Evolutionary conservation across 2,113 vertebrate species (phyloP).

Genomic region (Anguilla rostrata): DNA sequence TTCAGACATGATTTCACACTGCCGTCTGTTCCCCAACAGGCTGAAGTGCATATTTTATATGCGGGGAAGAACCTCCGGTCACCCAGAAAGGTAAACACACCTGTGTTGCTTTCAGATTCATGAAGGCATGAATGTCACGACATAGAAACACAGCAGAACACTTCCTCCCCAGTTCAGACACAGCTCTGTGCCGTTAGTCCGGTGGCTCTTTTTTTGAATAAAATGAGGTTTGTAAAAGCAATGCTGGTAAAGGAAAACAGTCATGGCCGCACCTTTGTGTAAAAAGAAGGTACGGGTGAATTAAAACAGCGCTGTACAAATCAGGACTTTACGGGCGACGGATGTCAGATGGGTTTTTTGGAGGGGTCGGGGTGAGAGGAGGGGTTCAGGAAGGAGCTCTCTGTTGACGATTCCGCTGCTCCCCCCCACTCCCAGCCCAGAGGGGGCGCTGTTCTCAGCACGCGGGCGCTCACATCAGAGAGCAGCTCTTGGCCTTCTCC

Average conservation of each 20-base stretch:
- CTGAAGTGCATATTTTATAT: conserved; percentile 33
- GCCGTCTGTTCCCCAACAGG: background rate
- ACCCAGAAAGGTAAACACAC: conserved; percentile 6
- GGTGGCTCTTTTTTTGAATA: background rate
- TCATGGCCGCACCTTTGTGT: background rate
- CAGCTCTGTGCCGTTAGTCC: background rate
- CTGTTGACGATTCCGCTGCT: background rate
- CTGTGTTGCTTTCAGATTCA: background rate
- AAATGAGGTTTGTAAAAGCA: conserved; percentile 25
- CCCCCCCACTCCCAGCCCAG: background rate
- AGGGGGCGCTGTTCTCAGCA: conserved; percentile 1
- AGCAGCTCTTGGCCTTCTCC: conserved; percentile 90
- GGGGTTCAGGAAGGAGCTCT: conserved; percentile 8
- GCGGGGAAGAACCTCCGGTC: background rate
- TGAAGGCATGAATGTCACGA: conserved; percentile 19
- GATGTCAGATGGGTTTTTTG: background rate
- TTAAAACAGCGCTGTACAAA: conserved; percentile 16
- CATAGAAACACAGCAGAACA: background rate
- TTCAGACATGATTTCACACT: background rate
- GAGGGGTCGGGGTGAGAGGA: background rate
- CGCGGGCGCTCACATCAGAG: conserved; percentile 80
- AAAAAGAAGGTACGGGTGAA: conserved; percentile 1
- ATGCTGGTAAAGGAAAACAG: conserved; percentile 1
- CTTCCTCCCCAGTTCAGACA: background rate
- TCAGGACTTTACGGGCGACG: background rate